A percentile compares a stretch with the other conserved stretches of the same genome.
These are phyloP conservation scores for Amniataba percoides DNA, from an alignment of 2,797 vertebrate genomes.

Conservation along the genomic window DNA sequence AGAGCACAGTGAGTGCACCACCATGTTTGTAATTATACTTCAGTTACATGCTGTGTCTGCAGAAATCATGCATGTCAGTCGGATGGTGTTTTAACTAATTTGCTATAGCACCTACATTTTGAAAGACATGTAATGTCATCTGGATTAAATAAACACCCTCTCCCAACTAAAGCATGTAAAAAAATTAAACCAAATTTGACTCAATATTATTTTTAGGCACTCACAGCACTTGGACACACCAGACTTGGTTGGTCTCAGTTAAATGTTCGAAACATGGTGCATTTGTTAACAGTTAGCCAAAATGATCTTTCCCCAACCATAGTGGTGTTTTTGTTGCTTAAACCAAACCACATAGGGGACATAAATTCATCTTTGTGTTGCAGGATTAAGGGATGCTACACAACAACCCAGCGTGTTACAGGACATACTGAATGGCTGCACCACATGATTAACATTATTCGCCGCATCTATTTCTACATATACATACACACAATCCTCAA, in stretches of 20 bases:
- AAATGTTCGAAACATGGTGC: background rate
- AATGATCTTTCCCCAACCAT: background rate
- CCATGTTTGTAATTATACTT: background rate
- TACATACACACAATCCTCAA: background rate
- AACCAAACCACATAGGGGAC: background rate
- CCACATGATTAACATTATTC: background rate
- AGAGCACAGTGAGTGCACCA: no score
- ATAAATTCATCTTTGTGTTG: no score
- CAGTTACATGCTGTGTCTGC: background rate
- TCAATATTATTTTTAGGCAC: background rate
- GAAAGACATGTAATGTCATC: background rate
- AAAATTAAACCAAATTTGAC: no score
- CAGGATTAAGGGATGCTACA: background rate
- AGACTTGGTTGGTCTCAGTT: background rate
- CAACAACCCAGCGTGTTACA: background rate
- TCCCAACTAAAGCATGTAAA: background rate
- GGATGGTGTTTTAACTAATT: background rate
- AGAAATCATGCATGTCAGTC: background rate
- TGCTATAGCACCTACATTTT: background rate
- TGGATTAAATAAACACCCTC: background rate
- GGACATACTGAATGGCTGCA: background rate
- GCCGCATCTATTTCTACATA: constrained; percentile 1
- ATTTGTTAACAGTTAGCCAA: background rate
- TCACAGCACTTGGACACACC: background rate
- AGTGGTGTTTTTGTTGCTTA: constrained; percentile 7